Conservation (phyloP, 2,888 invertebrate genomes). For the Punctoribates punctum region DNA sequence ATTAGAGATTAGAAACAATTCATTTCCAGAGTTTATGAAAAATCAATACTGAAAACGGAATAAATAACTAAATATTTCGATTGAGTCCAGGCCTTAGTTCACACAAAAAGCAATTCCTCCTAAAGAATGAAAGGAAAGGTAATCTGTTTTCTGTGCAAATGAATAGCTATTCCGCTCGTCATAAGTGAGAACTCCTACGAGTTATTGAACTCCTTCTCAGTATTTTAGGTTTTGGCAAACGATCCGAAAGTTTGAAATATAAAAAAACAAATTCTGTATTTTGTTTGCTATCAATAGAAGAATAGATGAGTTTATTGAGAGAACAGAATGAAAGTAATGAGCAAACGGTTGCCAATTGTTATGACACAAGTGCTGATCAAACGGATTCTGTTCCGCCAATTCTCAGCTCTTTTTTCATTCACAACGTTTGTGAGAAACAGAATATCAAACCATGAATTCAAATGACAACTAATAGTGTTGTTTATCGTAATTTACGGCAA, state of each 20-base stretch:
- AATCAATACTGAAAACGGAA: background rate
- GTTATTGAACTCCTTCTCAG: background rate
- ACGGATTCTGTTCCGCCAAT: background rate
- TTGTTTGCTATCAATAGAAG: background rate
- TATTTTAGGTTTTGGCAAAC: background rate
- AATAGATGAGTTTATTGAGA: background rate
- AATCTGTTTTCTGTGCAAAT: background rate
- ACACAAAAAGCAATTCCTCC: background rate
- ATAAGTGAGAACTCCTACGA: background rate
- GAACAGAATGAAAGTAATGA: background rate
- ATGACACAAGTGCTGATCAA: constrained; percentile 3
- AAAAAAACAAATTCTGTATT: too few species aligned
- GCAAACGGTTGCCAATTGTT: background rate
- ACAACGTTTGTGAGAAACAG: background rate
- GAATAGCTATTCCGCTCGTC: background rate
- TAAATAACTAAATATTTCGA: background rate
- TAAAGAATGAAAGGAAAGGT: background rate
- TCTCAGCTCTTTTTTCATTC: background rate
- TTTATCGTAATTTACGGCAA: too few species aligned
- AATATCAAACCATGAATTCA: background rate
- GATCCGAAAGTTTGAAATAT: background rate
- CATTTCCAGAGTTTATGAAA: background rate
- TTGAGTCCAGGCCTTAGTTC: background rate
- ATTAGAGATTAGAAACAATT: too few species aligned
- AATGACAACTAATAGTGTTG: too few species aligned